phyloP scores from a whole-genome alignment of 2,888 invertebrate species.

The Trichacis sp. region DNA sequence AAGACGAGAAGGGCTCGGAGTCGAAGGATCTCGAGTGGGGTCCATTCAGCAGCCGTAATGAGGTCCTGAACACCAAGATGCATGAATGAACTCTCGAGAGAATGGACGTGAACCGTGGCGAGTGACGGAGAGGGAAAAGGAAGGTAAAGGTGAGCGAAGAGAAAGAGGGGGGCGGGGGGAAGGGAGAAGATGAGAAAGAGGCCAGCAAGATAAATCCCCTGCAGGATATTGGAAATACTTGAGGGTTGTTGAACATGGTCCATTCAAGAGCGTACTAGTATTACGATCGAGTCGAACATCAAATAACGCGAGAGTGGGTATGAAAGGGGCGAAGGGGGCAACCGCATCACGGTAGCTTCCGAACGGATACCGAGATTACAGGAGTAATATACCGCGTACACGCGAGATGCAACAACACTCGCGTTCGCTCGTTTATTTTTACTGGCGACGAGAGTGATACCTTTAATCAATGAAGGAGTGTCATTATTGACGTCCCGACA shows the following conservation, averaged over 20 bases:
- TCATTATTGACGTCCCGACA: not conserved
- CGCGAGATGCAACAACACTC: conserved; percentile 27
- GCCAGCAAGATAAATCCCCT: conserved; percentile 57
- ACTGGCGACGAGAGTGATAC: not conserved
- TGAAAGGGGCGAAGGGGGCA: not conserved
- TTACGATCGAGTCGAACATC: conserved; percentile 63
- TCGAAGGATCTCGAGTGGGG: conserved; percentile 43
- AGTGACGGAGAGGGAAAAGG: too few relatives aligned
- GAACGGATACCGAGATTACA: conserved; percentile 41
- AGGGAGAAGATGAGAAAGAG: conserved; percentile 22
- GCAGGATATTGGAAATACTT: conserved; percentile 69
- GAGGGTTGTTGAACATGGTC: conserved; percentile 63
- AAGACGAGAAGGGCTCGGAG: too few relatives aligned
- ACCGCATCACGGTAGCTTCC: conserved; percentile 41
- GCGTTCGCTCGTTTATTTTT: conserved; percentile 31
- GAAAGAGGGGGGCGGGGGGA: conserved; percentile 32
- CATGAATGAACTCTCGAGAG: conserved; percentile 60
- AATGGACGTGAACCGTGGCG: not conserved
- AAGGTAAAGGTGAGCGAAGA: conserved; percentile 5
- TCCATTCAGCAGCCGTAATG: conserved; percentile 65
- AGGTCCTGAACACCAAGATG: conserved; percentile 64
- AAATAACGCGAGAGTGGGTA: conserved; percentile 42
- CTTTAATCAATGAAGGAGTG: not conserved
- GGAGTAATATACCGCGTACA: conserved; percentile 41
- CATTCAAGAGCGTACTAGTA: conserved; percentile 58